phyloP scores from a whole-genome alignment of 2,797 vertebrate genomes.

The Coranthus polyacanthus region DNA sequence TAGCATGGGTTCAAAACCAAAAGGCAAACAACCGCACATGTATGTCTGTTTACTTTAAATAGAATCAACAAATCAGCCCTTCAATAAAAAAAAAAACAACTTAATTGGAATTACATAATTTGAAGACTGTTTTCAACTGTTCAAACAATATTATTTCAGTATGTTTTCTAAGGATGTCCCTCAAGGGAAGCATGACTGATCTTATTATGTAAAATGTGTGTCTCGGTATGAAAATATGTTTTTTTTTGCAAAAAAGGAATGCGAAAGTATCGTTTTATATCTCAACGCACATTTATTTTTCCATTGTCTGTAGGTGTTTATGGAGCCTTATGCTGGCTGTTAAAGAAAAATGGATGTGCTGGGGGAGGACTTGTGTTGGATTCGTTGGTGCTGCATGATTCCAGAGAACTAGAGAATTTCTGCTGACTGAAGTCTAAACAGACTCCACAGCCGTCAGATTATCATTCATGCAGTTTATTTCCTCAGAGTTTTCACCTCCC shows the following conservation, averaged over 20 bases:
- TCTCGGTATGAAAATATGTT: not conserved
- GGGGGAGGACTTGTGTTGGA: slow-evolving; percentile 3
- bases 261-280: slow-evolving; percentile 7
- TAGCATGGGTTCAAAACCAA: too few species aligned
- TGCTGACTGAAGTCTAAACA: not conserved
- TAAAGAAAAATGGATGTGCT: too few species aligned
- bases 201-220: slow-evolving; percentile 3
- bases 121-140: not conserved
- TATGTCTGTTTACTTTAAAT: too few species aligned
- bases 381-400: slow-evolving; percentile 37
- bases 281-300: slow-evolving; percentile 5
- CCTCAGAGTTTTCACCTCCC: slow-evolving; percentile 14
- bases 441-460: slow-evolving; percentile 1
- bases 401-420: slow-evolving; percentile 40
- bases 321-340: not conserved
- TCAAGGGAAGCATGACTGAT: slow-evolving; percentile 16
- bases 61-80: not conserved
- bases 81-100: not conserved
- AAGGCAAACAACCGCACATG: too few species aligned
- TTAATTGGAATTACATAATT: not conserved
- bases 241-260: slow-evolving; percentile 22
- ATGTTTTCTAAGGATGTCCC: not conserved
- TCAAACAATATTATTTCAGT: slow-evolving; percentile 11
- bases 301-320: slow-evolving; percentile 18
- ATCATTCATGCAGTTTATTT: slow-evolving; percentile 17